These are phyloP conservation scores for Halictus ligatus DNA, from an alignment of 2,888 invertebrate species.

Conservation along the genomic window DNA sequence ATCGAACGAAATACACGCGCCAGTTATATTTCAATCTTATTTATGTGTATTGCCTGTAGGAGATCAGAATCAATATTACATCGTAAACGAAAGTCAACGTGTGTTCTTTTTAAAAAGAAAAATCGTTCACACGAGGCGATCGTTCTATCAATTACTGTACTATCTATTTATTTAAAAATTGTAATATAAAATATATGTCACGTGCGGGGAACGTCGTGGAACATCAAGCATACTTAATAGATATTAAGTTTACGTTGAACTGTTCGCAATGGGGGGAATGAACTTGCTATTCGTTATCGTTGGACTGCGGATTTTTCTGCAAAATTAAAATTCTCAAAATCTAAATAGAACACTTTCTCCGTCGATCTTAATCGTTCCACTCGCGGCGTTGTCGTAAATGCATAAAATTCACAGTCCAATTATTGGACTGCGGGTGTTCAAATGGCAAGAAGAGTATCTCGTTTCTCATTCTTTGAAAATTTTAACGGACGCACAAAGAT, in stretches of 20 bases:
- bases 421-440: background rate
- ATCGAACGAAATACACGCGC: background rate
- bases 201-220: constrained; percentile 34
- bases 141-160: background rate
- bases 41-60: constrained; percentile 10
- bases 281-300: background rate
- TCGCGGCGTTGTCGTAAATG: background rate
- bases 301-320: background rate
- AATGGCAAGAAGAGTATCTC: no score
- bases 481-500: no score
- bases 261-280: background rate
- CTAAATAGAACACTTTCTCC: no score
- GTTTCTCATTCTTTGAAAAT: no score
- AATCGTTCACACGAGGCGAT: background rate
- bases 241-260: background rate
- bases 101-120: constrained; percentile 13
- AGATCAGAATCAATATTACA: constrained; percentile 48
- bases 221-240: background rate
- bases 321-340: background rate
- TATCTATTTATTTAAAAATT: background rate
- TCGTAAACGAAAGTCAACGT: background rate
- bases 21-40: constrained; percentile 23
- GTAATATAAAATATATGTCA: constrained; percentile 17
- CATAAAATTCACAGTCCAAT: background rate
- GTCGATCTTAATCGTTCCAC: no score